Evolutionary conservation across 2,797 vertebrate species (phyloP), one percentile per base, ranked within the genome.

Genomic region (Thaleichthys pacificus): DNA sequence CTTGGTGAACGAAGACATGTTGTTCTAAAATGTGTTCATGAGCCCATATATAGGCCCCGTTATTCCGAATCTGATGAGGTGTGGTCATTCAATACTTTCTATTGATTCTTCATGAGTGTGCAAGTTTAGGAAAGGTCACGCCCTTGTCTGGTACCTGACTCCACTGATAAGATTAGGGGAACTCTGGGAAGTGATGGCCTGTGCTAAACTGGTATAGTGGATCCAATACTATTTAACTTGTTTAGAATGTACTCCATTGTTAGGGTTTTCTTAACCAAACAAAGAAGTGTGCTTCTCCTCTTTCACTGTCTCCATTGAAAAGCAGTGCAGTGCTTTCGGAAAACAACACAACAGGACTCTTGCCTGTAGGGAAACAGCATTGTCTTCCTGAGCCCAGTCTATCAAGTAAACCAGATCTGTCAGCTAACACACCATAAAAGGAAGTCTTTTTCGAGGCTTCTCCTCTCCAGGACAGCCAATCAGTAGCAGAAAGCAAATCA

Each of bases 371-470:
- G 35, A 68, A 42, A 69, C 32, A 42, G 26, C 58, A 19, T 61
- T 14, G 71, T 71, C 51, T 65, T 75, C 68, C 56, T 77, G 35
- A 35, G 61, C 9, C 0, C 30, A 2, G 61, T 22, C 61, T 19
- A 54, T 62, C 47, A 61, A 76, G 73, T 76, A 70, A 82, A 82
- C 79, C 83, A 78, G 74, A 83, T 60, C 32, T 38, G 47, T 70
- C 83, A 56, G 51, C 82, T 71, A 9, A 62, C 61, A 72, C 8
- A 81, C 91, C 91, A 86, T 91, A 91, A 86, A 92, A 82, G 89
- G 92, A 86, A 83, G 74, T 81, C 62, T 57, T 79, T n/a, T 73
- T 80, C 82, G 81, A n/a, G 5, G 71, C 24, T 49, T 57, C 58
- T 68, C 63, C 77, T 72, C 63, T 49, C 71, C 72, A 82, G 78